Percentiles rank a stretch among this genome's conserved stretches.
Evolutionary conservation across 23 tunicate genomes (phyloP).

Genomic region (Diplosoma virens): DNA sequence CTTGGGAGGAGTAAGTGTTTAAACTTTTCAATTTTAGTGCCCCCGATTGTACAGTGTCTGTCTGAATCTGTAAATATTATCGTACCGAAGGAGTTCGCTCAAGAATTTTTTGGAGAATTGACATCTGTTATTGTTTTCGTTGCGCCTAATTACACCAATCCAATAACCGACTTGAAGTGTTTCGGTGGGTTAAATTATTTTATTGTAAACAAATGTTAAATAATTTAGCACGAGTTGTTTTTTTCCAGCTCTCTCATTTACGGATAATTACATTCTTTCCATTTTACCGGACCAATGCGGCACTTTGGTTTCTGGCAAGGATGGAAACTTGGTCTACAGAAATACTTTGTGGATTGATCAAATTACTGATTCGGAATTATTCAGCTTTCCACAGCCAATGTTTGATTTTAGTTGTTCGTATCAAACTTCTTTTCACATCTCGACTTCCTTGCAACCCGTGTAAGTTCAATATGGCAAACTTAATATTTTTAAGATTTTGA

Average conservation of each 20-base stretch:
- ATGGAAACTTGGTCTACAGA: not conserved
- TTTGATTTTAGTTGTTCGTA: constrained; percentile 1
- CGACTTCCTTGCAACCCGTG: not conserved
- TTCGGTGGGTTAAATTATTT: no score
- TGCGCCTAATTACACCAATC: no score
- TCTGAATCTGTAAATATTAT: no score
- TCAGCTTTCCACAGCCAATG: not conserved
- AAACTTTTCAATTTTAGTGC: no score
- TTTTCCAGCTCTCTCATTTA: not conserved
- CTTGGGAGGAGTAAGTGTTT: no score
- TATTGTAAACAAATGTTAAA: no score
- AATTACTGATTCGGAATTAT: not conserved
- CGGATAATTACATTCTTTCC: not conserved
- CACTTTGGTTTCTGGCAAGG: not conserved
- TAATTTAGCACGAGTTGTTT: no score
- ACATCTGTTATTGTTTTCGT: no score
- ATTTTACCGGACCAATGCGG: not conserved
- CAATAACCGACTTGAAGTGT: no score
- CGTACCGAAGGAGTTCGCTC: no score
- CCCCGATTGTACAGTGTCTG: no score
- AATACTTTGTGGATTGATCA: constrained; percentile 13
- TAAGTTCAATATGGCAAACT: not conserved
- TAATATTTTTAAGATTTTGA: not conserved
- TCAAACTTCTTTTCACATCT: not conserved
- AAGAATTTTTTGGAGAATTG: no score